A percentile compares a stretch with the other conserved stretches of the same genome.
Evolutionary conservation across 2,888 invertebrate species (phyloP).

Genomic region (Archaeoteleia sp.): DNA sequence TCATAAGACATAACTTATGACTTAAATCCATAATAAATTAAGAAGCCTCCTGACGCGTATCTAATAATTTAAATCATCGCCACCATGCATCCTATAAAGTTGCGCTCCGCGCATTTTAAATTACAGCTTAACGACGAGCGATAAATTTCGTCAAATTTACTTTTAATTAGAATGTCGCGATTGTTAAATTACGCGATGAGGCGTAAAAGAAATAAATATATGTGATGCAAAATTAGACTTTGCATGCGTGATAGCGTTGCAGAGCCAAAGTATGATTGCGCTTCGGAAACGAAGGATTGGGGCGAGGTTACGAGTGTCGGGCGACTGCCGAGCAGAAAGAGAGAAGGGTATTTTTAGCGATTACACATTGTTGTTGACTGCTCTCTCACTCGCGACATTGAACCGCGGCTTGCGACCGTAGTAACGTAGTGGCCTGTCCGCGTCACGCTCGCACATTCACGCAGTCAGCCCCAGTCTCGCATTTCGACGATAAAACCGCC

Average conservation of each 20-base stretch:
- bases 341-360: constrained; percentile 72
- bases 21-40: no score
- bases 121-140: no score
- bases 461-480: constrained; percentile 8
- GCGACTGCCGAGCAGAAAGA: constrained; percentile 59
- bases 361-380: constrained; percentile 73
- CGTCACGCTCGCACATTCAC: neutral
- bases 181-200: constrained; percentile 24
- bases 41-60: no score
- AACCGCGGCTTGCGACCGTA: constrained; percentile 52
- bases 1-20: no score
- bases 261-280: constrained; percentile 49
- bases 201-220: constrained; percentile 29
- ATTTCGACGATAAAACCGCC: constrained; percentile 42
- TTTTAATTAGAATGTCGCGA: neutral
- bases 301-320: constrained; percentile 49
- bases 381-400: constrained; percentile 64
- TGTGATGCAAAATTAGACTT: constrained; percentile 50
- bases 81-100: no score
- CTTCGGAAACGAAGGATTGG: constrained; percentile 42
- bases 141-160: neutral
- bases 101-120: no score
- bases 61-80: no score
- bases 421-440: constrained; percentile 10
- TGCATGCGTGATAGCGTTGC: constrained; percentile 45